Conservation (phyloP, 2,797 vertebrate genomes). For the Bovichtus variegatus region DNA sequence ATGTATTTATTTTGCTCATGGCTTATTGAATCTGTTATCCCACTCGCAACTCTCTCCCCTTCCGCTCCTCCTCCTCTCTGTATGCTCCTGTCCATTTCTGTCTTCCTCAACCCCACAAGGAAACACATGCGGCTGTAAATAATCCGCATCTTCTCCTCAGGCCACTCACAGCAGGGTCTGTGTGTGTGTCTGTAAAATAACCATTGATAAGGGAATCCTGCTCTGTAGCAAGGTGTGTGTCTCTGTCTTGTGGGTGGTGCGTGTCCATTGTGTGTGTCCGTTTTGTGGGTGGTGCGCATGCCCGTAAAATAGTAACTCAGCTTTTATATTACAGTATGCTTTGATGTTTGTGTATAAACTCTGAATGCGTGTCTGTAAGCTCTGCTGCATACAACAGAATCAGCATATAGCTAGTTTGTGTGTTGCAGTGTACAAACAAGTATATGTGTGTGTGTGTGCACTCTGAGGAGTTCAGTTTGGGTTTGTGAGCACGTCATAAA, state of each 20-base stretch:
- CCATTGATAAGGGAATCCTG: conserved; percentile 35
- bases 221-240: too few species aligned
- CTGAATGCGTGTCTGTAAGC: conserved; percentile 22
- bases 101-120: conserved; percentile 12
- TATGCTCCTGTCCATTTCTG: conserved; percentile 17
- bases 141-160: background rate
- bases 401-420: conserved; percentile 7
- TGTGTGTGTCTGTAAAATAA: conserved; percentile 10
- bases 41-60: background rate
- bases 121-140: conserved; percentile 30
- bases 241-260: too few species aligned
- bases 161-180: background rate
- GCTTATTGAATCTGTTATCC: conserved; percentile 33
- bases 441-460: conserved; percentile 1
- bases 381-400: background rate
- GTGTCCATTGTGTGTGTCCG: too few species aligned
- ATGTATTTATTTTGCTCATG: conserved; percentile 37
- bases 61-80: background rate
- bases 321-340: conserved; percentile 44
- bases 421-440: background rate
- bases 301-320: too few species aligned
- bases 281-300: too few species aligned
- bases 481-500: conserved; percentile 70
- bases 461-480: conserved; percentile 56
- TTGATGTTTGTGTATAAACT: conserved; percentile 37